phyloP scores from a whole-genome alignment of 1,140 invertebrate species.

The Conus ventricosus region DNA sequence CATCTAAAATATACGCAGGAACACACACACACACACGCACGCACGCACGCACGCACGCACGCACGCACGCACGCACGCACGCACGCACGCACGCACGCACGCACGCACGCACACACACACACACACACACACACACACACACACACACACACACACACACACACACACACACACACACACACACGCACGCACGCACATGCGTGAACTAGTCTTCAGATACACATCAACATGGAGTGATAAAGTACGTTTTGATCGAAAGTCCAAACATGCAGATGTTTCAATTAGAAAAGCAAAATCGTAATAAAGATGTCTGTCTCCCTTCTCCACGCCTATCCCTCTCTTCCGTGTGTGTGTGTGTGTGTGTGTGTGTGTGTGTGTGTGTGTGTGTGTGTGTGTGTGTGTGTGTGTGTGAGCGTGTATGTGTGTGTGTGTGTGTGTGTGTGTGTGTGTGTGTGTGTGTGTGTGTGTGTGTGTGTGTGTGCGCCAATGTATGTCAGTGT shows the following conservation, averaged over 20 bases:
- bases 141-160: no score
- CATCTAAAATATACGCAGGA: no score
- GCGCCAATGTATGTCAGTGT: not conserved
- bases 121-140: no score
- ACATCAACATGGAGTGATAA: not conserved
- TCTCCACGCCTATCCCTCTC: not conserved
- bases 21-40: no score
- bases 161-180: no score
- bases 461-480: slow-evolving; percentile 22
- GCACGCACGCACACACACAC: no score
- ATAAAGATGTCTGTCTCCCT: no score
- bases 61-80: no score
- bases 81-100: no score
- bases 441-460: not conserved
- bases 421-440: slow-evolving; percentile 18
- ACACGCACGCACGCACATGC: no score
- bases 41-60: no score
- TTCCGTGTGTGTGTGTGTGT: not conserved
- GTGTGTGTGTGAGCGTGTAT: slow-evolving; percentile 1
- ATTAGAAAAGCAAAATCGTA: no score
- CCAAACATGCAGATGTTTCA: not conserved
- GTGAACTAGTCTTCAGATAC: not conserved
- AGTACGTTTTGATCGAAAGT: not conserved
- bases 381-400: slow-evolving; percentile 13
- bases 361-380: slow-evolving; percentile 3